phyloP scores from a whole-genome alignment of 2,113 vertebrate genomes.

The Nicator chloris region DNA sequence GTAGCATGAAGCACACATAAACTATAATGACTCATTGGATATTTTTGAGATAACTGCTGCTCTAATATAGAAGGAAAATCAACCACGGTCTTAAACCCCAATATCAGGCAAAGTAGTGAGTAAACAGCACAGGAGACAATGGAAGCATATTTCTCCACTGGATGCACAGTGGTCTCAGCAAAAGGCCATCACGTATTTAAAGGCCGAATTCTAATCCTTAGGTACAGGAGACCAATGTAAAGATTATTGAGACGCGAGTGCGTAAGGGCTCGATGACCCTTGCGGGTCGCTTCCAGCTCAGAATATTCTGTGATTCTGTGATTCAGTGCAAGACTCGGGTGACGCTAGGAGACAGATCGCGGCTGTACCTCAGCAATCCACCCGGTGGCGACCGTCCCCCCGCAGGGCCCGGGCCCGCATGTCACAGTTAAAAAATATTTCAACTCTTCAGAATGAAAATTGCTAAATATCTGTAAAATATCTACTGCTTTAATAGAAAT shows the following conservation, averaged over 20 bases:
- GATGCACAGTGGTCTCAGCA: neutral
- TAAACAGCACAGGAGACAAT: neutral
- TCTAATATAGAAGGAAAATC: neutral
- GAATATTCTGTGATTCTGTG: neutral
- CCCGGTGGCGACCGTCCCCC: neutral
- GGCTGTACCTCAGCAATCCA: neutral
- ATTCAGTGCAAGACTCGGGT: rapidly evolving
- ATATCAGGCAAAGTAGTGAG: neutral
- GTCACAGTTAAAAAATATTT: neutral
- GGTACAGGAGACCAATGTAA: neutral
- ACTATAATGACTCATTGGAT: neutral
- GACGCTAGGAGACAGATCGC: neutral
- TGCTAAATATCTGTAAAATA: neutral
- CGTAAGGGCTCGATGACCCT: neutral
- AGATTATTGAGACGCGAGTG: neutral
- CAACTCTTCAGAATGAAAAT: neutral
- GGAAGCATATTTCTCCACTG: neutral
- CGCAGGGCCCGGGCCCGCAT: too few relatives aligned
- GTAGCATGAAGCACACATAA: neutral
- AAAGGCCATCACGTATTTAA: neutral
- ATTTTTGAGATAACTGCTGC: neutral
- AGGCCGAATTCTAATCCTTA: neutral
- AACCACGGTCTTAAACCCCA: neutral
- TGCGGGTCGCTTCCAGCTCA: neutral
- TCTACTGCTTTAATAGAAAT: neutral